A percentile compares a stretch with the other conserved stretches of the same genome.
phyloP scores from a whole-genome alignment of 2,113 vertebrate species.

The Oncorhynchus tshawytscha region DNA sequence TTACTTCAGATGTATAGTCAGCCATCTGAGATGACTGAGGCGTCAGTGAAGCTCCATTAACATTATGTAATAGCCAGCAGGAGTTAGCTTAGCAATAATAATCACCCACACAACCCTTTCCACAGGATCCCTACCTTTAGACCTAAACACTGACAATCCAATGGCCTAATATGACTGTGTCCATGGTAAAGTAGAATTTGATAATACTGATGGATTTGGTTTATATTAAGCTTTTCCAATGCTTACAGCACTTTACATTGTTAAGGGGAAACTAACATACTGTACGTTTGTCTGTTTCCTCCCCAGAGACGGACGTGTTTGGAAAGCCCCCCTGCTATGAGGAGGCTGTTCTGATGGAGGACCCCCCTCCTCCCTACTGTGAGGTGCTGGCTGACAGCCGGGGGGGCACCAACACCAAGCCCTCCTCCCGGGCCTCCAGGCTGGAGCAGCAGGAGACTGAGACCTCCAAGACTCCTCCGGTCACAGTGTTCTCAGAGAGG shows the following conservation, averaged over 20 bases:
- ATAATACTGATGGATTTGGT: no score
- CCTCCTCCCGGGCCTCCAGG: constrained; percentile 28
- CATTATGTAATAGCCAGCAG: background rate
- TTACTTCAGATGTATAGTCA: background rate
- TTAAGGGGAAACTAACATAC: background rate
- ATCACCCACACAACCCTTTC: background rate
- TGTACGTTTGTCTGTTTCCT: constrained; percentile 18
- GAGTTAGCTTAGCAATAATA: background rate
- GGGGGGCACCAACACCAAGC: constrained; percentile 82
- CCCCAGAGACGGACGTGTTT: constrained; percentile 81
- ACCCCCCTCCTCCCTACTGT: constrained; percentile 92
- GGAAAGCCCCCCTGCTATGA: constrained; percentile 92
- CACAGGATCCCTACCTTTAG: background rate
- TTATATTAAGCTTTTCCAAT: no score
- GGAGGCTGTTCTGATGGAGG: constrained; percentile 94
- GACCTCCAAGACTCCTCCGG: constrained; percentile 57
- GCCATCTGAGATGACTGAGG: background rate
- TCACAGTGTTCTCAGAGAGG: constrained; percentile 41
- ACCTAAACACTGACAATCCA: background rate
- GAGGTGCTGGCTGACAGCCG: constrained; percentile 90
- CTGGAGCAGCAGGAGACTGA: constrained; percentile 46
- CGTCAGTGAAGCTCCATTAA: background rate
- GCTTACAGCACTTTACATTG: no score
- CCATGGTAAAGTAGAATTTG: background rate
- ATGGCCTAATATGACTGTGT: background rate